These are phyloP conservation scores for Alosa sapidissima DNA, from an alignment of 2,797 vertebrate genomes.

Conservation along the genomic window DNA sequence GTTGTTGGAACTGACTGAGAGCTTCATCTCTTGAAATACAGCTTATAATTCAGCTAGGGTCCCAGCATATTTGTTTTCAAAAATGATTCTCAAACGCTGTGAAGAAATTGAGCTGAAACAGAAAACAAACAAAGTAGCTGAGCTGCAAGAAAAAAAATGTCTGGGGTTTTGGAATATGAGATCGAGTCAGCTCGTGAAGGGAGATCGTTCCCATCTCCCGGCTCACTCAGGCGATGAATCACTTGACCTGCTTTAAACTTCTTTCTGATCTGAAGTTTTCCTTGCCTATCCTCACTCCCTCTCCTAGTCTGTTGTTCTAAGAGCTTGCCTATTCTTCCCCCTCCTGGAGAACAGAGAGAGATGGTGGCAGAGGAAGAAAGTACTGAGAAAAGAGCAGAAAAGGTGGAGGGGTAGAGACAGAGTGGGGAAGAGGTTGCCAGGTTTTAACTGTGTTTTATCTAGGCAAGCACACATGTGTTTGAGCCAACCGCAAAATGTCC, in stretches of 20 bases:
- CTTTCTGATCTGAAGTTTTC: constrained; percentile 11
- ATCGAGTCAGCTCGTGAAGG: neutral
- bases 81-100: neutral
- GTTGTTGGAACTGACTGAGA: neutral
- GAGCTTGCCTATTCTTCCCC: neutral
- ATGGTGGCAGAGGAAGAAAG: constrained; percentile 6
- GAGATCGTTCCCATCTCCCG: neutral
- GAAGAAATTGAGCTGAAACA: constrained; percentile 1
- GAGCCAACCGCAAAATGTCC: constrained; percentile 50
- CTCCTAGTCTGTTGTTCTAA: neutral
- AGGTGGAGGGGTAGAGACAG: neutral
- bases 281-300: neutral
- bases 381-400: neutral
- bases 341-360: neutral
- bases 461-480: neutral
- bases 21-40: neutral
- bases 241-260: neutral
- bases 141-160: neutral
- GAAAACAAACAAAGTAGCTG: constrained; percentile 2
- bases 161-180: neutral
- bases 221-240: constrained; percentile 9
- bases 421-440: neutral
- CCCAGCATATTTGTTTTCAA: neutral
- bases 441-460: neutral
- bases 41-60: neutral